phyloP scores from a whole-genome alignment of 92 coral and sea anemone genomes.

The Virgularia gustaviana region DNA sequence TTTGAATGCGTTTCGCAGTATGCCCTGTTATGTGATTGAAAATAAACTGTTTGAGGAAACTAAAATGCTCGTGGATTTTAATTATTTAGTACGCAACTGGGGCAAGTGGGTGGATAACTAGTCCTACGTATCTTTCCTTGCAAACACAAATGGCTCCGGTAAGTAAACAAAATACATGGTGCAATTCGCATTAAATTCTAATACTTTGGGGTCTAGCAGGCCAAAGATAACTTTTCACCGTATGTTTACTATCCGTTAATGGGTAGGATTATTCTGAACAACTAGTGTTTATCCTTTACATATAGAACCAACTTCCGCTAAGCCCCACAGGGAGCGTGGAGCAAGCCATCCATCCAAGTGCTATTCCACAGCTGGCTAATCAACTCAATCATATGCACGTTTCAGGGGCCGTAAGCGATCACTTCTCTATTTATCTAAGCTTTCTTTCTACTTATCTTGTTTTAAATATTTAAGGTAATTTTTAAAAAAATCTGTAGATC shows the following conservation, averaged over 20 bases:
- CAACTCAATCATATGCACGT: conserved; percentile 94
- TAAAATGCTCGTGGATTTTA: neutral
- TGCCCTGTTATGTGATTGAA: too few relatives aligned
- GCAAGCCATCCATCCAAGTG: conserved; percentile 72
- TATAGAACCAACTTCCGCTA: conserved; percentile 66
- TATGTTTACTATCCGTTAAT: neutral
- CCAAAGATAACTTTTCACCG: neutral
- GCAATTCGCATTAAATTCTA: too few relatives aligned
- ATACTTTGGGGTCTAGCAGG: neutral
- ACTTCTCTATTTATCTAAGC: neutral
- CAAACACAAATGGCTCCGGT: conserved; percentile 30
- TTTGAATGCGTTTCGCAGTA: too few relatives aligned
- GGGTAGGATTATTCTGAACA: neutral
- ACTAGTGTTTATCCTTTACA: neutral
- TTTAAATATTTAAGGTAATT: neutral
- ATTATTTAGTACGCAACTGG: conserved; percentile 19
- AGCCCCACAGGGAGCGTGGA: conserved; percentile 66
- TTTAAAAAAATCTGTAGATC: neutral
- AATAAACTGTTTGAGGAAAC: neutral
- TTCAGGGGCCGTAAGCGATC: conserved; percentile 52
- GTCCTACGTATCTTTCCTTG: conserved; percentile 24
- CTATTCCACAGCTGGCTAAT: conserved; percentile 68
- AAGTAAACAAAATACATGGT: too few relatives aligned
- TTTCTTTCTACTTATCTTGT: neutral
- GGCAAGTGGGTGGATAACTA: conserved; percentile 23